Percentiles rank a stretch among this genome's conserved stretches.
phyloP scores from a whole-genome alignment of 2,113 vertebrate species.

The Phyllostomus hastatus region DNA sequence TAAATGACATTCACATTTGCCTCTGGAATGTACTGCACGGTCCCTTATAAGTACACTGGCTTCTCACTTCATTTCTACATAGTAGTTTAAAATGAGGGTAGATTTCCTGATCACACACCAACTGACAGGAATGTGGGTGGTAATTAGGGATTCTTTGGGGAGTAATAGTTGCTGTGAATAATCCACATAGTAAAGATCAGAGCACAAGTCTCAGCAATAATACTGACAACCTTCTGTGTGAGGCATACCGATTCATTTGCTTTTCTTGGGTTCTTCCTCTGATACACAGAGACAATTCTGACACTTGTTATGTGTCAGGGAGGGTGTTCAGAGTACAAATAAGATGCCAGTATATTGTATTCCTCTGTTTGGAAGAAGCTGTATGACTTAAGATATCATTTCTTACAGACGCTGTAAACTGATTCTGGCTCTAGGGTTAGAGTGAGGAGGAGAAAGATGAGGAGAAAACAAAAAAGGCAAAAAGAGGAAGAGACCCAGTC shows the following conservation, averaged over 20 bases:
- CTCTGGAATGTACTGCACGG: not conserved
- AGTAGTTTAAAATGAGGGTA: constrained; percentile 14
- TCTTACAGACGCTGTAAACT: not conserved
- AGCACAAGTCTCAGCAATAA: not conserved
- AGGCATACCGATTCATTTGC: not conserved
- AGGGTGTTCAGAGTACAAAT: not conserved
- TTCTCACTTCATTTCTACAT: constrained; percentile 17
- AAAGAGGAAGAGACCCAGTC: constrained; percentile 18
- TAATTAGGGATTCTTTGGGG: not conserved
- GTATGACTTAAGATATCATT: not conserved
- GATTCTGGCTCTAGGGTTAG: not conserved
- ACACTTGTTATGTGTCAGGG: not conserved
- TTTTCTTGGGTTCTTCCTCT: not conserved
- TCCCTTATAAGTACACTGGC: not conserved
- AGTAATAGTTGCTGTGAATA: not conserved
- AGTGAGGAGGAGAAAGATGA: not conserved
- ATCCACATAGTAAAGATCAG: not conserved
- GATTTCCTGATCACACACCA: not conserved
- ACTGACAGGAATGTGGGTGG: not conserved
- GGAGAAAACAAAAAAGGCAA: not conserved
- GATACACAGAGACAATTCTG: not conserved
- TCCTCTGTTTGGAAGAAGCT: not conserved
- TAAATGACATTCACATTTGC: not conserved
- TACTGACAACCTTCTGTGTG: not conserved
- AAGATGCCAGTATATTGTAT: not conserved